Conservation (phyloP, 2,797 vertebrate genomes). For the Phoxinus dragarum region DNA sequence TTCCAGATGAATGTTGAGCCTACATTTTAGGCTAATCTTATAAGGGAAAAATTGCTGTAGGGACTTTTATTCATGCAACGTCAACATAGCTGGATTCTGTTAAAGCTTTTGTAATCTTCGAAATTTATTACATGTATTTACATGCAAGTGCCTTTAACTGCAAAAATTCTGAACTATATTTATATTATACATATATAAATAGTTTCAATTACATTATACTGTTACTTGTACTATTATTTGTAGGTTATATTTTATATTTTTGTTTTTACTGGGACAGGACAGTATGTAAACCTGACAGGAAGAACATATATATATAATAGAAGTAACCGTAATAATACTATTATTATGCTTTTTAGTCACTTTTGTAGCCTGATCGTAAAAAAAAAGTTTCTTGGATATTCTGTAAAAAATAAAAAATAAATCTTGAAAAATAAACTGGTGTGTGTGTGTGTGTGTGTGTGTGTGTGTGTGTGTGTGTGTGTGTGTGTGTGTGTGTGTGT, state of each 20-base stretch:
- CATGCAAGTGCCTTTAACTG: neutral
- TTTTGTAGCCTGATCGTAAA: neutral
- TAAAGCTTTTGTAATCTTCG: neutral
- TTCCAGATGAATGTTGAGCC: conserved; percentile 7
- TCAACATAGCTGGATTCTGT: neutral
- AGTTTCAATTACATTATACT: neutral
- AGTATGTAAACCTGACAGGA: neutral
- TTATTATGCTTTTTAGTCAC: neutral
- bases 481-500: too few species aligned
- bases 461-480: too few species aligned
- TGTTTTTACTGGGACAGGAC: neutral
- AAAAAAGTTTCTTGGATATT: too few species aligned
- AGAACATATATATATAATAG: neutral
- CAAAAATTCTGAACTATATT: neutral
- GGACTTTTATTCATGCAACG: neutral
- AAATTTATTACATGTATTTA: neutral
- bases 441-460: too few species aligned
- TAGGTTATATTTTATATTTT: neutral
- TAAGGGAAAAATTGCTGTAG: neutral
- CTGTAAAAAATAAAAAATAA: too few species aligned
- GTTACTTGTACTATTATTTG: neutral
- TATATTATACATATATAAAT: neutral
- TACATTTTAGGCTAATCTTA: neutral
- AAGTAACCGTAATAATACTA: neutral
- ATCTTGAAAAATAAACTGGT: neutral